phyloP scores from a whole-genome alignment of 2,888 invertebrate genomes.

The Cephus pygmeus region DNA sequence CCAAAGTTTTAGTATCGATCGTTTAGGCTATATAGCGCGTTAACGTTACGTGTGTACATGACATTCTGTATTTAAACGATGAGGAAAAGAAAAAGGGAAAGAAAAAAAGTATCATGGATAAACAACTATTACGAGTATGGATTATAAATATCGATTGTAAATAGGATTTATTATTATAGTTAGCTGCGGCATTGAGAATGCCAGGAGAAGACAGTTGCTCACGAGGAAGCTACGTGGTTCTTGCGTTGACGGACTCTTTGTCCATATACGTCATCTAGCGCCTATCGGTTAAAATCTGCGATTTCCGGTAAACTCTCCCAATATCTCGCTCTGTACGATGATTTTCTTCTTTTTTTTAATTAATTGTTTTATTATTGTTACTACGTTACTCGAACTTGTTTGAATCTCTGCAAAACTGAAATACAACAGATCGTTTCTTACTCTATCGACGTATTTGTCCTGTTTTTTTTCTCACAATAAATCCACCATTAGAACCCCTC shows the following conservation, averaged over 20 bases:
- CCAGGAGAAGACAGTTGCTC: conserved; percentile 35
- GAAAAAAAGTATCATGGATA: conserved; percentile 24
- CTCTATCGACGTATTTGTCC: neutral
- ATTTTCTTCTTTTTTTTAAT: neutral
- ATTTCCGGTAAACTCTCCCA: neutral
- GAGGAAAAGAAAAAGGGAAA: conserved; percentile 17
- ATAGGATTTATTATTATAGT: conserved; percentile 49
- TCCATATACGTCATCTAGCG: conserved; percentile 10
- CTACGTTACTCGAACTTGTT: conserved; percentile 35
- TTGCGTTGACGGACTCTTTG: conserved; percentile 22
- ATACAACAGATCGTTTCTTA: conserved; percentile 47
- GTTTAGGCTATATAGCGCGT: conserved; percentile 22
- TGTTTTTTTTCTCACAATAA: neutral
- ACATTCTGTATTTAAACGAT: conserved; percentile 28
- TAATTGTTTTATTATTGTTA: conserved; percentile 34
- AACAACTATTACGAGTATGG: conserved; percentile 14
- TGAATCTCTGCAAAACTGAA: conserved; percentile 39
- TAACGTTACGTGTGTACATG: conserved; percentile 31
- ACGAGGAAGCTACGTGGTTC: conserved; percentile 22
- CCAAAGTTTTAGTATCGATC: conserved; percentile 56
- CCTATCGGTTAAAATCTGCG: neutral
- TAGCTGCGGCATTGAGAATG: conserved; percentile 38
- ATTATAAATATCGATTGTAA: conserved; percentile 45
- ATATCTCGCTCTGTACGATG: neutral
- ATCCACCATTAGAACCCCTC: neutral